Percentiles rank a stretch among this genome's conserved stretches.
Evolutionary conservation across 2,797 vertebrate genomes (phyloP).

Genomic region (Lepidocolaptes lacrymiger): DNA sequence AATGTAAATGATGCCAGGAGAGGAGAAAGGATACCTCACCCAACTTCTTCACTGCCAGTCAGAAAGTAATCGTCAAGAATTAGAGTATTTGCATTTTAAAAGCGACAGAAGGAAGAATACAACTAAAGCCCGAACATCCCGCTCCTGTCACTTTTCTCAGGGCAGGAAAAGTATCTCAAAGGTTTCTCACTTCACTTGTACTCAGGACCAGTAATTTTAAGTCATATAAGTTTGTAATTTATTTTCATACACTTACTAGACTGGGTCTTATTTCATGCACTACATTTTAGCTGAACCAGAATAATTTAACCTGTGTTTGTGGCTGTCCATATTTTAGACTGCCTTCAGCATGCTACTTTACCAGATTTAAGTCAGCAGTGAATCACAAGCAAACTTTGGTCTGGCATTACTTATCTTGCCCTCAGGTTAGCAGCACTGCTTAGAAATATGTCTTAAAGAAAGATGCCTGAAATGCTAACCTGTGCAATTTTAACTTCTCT

Average conservation of each 20-base stretch:
- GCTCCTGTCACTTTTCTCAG: neutral
- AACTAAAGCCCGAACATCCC: neutral
- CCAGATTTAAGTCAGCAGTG: conserved; percentile 38
- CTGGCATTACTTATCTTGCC: conserved; percentile 1
- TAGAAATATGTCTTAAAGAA: conserved; percentile 25
- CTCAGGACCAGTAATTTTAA: neutral
- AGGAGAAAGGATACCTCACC: neutral
- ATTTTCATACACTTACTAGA: conserved; percentile 31
- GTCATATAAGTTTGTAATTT: conserved; percentile 10
- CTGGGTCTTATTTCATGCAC: conserved; percentile 7
- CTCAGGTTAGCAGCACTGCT: neutral
- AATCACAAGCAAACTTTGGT: conserved; percentile 36
- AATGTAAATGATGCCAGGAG: fast-evolving
- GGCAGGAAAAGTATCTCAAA: neutral
- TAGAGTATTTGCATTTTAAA: neutral
- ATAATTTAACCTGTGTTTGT: conserved; percentile 54
- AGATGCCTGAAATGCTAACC: conserved; percentile 20
- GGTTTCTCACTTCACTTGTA: neutral
- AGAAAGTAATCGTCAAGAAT: neutral
- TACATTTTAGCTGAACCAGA: conserved; percentile 34
- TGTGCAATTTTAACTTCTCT: conserved; percentile 27
- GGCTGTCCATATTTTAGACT: conserved; percentile 11
- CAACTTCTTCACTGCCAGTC: neutral
- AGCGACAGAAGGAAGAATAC: neutral
- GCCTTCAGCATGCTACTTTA: conserved; percentile 21